Evolutionary conservation across 2,888 invertebrate species (phyloP), one percentile per base, ranked within the genome.

Genomic region (Tetheella fluctuosa): DNA sequence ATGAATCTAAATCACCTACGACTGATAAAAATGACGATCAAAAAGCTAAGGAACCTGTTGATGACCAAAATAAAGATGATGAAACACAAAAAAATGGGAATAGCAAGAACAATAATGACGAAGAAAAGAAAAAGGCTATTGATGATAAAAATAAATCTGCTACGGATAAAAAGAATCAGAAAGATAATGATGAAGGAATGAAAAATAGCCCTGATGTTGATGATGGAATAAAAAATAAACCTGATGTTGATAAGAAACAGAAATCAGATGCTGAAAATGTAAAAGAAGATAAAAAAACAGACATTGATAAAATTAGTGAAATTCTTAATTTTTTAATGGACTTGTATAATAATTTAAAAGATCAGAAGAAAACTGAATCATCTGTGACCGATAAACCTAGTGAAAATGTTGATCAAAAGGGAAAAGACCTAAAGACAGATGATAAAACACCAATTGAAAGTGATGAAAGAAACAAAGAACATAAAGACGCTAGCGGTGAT

Each of bases 31-130:
- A 2, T 15, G 37, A 15, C 1, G 37, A 39, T 4, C 2, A 39
- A 2, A 39, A 15, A 2, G 2, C 37, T 15, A 39, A 39, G 15
- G 37, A 42, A 17, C 17, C 42, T 17, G 1, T 7, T n/a, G 17
- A 42, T 2, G 7, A 42, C 42, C 1, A 42, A 17, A 42, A 42
- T 2, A 17, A 0, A 3, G 42, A 42, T 42, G 42, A 17, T 1
- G 17, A 42, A 17, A 28, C n/a, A 52, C 25, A 28, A 61, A 37
- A 20, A 56, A 42, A 17, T 52, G 52, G 39, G 48, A 37, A 57
- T 57, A 8, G 61, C 8, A 28, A 53, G 30, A 53, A 15, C 28
- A 17, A 23, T 8, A 23, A 63, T n/a, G 7, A 42, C 17, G 8
- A 17, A 17, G 10, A 42, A 15, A 4, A 37, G 3, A 37, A 37